phyloP scores from a whole-genome alignment of 2,888 invertebrate genomes.

The Perithous albicinctus region DNA sequence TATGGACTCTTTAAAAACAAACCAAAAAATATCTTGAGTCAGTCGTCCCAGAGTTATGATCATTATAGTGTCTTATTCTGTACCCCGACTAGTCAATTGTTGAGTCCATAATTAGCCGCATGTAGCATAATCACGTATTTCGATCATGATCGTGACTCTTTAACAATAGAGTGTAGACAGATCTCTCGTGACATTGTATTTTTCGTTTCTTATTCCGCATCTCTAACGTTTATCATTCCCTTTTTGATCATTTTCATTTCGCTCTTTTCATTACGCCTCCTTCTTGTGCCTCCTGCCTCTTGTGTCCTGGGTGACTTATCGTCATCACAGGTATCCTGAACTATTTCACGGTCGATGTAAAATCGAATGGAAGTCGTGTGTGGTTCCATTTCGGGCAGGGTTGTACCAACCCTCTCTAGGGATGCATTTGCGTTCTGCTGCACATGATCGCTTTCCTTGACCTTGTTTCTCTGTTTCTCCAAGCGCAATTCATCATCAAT shows the following conservation, averaged over 20 bases:
- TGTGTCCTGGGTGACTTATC: slow-evolving; percentile 18
- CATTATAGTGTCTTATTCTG: not conserved
- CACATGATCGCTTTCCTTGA: not conserved
- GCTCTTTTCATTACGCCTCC: not conserved
- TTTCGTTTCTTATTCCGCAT: slow-evolving; percentile 12
- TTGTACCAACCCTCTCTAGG: slow-evolving; percentile 1
- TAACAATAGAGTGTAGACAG: slow-evolving; percentile 1
- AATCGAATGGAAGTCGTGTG: not conserved
- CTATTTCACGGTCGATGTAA: slow-evolving; percentile 14
- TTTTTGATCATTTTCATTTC: slow-evolving; percentile 9
- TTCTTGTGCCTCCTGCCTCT: not conserved
- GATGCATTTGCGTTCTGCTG: slow-evolving; percentile 14
- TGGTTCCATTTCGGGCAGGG: not conserved
- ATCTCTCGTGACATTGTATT: slow-evolving; percentile 8
- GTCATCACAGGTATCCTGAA: slow-evolving; percentile 1
- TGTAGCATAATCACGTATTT: slow-evolving; percentile 23
- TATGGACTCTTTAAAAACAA: not conserved
- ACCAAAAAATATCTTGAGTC: not conserved
- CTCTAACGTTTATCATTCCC: slow-evolving; percentile 7
- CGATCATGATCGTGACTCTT: slow-evolving; percentile 12
- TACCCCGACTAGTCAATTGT: not conserved
- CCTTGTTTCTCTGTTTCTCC: not conserved
- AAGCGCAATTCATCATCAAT: slow-evolving; percentile 72
- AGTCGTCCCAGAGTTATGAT: not conserved
- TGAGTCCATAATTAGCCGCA: slow-evolving; percentile 5